phyloP scores from a whole-genome alignment of 2,888 invertebrate genomes.

The Petrolisthes manimaculis region DNA sequence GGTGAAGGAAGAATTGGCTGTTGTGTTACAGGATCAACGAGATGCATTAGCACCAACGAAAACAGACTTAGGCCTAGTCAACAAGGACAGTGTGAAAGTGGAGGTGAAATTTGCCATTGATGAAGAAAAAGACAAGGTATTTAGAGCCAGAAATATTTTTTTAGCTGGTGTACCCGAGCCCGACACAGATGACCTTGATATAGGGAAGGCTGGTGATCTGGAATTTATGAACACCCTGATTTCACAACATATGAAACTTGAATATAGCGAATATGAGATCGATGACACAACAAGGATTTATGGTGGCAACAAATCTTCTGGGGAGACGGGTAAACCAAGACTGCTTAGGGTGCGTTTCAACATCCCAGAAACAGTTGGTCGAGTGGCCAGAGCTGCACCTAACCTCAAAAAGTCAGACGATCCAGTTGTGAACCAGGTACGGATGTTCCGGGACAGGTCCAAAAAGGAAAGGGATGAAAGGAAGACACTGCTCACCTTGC shows the following conservation, averaged over 20 bases:
- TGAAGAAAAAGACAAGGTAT: neutral
- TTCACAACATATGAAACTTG: neutral
- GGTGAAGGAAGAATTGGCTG: too few species aligned
- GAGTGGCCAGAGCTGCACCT: neutral
- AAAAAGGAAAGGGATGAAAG: neutral
- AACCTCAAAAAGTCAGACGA: neutral
- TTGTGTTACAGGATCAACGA: too few species aligned
- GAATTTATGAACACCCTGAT: neutral
- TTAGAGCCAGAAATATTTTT: constrained; percentile 2
- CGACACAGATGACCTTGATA: neutral
- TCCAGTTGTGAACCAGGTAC: neutral
- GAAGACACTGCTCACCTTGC: neutral
- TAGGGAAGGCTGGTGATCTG: constrained; percentile 1
- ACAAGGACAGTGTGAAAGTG: too few species aligned
- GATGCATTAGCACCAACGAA: too few species aligned
- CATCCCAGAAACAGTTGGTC: neutral
- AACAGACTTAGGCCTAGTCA: too few species aligned
- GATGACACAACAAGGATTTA: neutral
- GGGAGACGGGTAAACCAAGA: neutral
- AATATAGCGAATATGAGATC: neutral
- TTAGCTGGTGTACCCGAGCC: constrained; percentile 1
- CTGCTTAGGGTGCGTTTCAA: neutral
- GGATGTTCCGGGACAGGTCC: neutral
- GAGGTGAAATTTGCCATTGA: too few species aligned
- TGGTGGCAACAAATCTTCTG: neutral